Evolutionary conservation across 2,797 vertebrate species (phyloP).

Genomic region (Danio kyathit): DNA sequence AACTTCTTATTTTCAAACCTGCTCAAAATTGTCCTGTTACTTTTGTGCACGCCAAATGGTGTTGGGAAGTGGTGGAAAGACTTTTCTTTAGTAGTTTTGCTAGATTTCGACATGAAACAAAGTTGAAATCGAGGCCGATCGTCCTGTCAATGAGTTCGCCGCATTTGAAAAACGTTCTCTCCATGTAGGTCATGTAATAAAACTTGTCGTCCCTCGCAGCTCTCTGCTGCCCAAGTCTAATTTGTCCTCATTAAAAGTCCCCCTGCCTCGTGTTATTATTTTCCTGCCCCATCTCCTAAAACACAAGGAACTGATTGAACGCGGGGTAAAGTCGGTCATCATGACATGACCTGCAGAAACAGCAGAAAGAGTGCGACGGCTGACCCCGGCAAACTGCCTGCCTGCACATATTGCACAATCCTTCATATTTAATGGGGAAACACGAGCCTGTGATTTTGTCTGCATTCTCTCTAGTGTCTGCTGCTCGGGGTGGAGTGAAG

Average conservation of each 20-base stretch:
- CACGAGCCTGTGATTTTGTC: conserved; percentile 63
- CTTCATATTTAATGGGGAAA: conserved; percentile 69
- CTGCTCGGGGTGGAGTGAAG: conserved; percentile 63
- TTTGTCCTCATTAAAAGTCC: conserved; percentile 66
- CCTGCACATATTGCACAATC: conserved; percentile 64
- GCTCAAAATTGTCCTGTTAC: background rate
- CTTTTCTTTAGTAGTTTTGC: conserved; percentile 6
- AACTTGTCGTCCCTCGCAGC: conserved; percentile 47
- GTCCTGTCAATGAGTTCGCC: conserved; percentile 32
- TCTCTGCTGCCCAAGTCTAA: conserved; percentile 50
- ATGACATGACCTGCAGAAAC: conserved; percentile 65
- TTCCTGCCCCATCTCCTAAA: conserved; percentile 55
- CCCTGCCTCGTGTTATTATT: conserved; percentile 64
- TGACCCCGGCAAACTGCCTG: conserved; percentile 65
- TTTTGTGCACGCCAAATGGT: background rate
- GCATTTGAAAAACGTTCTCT: conserved; percentile 27
- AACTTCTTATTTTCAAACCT: background rate
- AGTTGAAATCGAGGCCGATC: conserved; percentile 16
- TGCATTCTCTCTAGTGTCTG: conserved; percentile 63
- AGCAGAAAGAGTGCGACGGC: conserved; percentile 57
- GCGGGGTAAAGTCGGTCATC: conserved; percentile 63
- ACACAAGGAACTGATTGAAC: conserved; percentile 60
- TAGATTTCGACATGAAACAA: conserved; percentile 18
- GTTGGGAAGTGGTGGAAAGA: background rate
- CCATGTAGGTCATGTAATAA: conserved; percentile 50